phyloP scores from a whole-genome alignment of 2,888 invertebrate species.

The Chydorus sphaericus region DNA sequence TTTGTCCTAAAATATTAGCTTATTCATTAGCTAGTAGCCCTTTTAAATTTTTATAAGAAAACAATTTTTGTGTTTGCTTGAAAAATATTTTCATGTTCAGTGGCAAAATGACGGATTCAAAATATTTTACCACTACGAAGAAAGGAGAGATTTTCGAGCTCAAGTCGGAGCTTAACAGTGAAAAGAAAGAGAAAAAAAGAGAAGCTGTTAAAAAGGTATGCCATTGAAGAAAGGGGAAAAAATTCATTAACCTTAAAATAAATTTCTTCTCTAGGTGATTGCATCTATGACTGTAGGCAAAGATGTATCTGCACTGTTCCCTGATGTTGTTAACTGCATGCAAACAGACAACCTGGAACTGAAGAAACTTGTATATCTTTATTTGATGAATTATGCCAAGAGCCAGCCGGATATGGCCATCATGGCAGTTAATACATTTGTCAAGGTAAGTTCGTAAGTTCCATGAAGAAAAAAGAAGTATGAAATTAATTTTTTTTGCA shows the following conservation, averaged over 20 bases:
- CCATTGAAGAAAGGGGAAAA: not conserved
- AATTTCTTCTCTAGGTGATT: slow-evolving; percentile 55
- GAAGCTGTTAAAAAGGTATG: slow-evolving; percentile 97
- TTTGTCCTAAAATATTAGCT: too few relatives aligned
- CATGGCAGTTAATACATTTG: slow-evolving; percentile 99
- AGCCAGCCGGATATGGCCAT: slow-evolving; percentile 99
- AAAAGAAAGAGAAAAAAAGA: slow-evolving; percentile 98
- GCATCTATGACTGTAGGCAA: slow-evolving; percentile 99
- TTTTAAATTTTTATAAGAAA: not conserved
- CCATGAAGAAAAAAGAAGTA: too few relatives aligned
- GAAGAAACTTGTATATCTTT: slow-evolving; percentile 95
- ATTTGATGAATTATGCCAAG: slow-evolving; percentile 99
- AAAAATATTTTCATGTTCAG: not conserved
- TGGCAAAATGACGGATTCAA: slow-evolving; percentile 85
- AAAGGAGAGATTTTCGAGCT: slow-evolving; percentile 99
- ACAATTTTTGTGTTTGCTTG: not conserved
- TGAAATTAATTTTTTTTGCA: too few relatives aligned
- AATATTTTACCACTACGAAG: slow-evolving; percentile 98
- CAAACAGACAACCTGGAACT: slow-evolving; percentile 98
- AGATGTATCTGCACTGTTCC: slow-evolving; percentile 95
- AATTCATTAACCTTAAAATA: too few relatives aligned
- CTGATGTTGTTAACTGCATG: slow-evolving; percentile 99
- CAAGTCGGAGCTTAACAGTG: slow-evolving; percentile 96
- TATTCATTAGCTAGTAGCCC: not conserved
- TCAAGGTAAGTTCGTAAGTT: slow-evolving; percentile 52